phyloP scores from a whole-genome alignment of 2,797 vertebrate genomes.

The Rhabdophis nuchalis region DNA sequence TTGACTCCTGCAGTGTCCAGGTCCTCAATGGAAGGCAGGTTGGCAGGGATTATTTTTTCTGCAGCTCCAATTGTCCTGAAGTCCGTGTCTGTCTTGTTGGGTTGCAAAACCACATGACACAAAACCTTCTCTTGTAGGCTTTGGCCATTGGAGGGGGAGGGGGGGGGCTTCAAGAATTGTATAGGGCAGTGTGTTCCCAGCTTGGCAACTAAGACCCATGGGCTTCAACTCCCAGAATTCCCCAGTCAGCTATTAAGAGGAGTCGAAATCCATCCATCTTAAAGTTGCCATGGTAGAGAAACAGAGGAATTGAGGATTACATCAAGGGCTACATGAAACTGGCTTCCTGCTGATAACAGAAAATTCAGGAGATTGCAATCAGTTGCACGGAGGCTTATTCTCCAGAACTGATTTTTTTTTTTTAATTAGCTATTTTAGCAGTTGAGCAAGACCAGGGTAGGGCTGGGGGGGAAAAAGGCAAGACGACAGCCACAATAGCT shows the following conservation, averaged over 20 bases:
- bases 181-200: not conserved
- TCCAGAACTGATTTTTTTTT: not conserved
- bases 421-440: not conserved
- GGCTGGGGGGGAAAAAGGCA: not conserved
- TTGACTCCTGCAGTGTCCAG: too few species aligned
- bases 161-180: too few species aligned
- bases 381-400: not conserved
- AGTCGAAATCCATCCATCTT: not conserved
- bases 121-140: not conserved
- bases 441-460: not conserved
- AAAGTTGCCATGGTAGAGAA: not conserved
- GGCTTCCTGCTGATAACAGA: not conserved
- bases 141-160: not conserved
- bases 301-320: not conserved
- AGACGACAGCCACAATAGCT: not conserved
- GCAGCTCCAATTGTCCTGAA: too few species aligned
- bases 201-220: not conserved
- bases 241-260: not conserved
- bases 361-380: not conserved
- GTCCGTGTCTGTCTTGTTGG: too few species aligned
- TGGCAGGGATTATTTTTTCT: too few species aligned
- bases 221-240: not conserved
- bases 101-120: not conserved
- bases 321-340: not conserved
- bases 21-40: too few species aligned